Percentiles rank a stretch among this genome's conserved stretches.
These are phyloP conservation scores for Patella pellucida DNA, from an alignment of 2,888 invertebrate species.

Conservation along the genomic window DNA sequence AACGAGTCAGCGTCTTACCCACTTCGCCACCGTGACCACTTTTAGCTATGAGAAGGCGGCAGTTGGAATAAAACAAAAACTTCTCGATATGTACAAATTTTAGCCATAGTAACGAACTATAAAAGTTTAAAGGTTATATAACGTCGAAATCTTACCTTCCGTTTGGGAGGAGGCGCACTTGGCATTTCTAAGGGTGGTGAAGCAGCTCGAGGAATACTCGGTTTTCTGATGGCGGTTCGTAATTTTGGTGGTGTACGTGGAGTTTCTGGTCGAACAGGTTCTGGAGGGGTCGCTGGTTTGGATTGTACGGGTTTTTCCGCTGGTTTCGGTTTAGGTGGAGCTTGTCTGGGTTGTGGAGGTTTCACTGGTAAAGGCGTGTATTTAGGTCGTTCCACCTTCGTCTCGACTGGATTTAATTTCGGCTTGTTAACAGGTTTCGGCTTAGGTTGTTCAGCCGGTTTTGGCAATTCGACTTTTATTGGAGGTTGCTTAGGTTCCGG, in stretches of 20 bases:
- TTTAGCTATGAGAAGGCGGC: too few relatives aligned
- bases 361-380: background rate
- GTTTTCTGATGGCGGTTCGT: conserved; percentile 1
- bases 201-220: background rate
- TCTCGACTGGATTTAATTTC: background rate
- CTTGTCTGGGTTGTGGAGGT: background rate
- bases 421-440: background rate
- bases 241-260: background rate
- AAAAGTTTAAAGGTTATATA: too few relatives aligned
- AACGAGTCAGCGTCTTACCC: too few relatives aligned
- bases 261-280: background rate
- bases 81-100: too few relatives aligned
- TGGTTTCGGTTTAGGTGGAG: background rate
- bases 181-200: background rate
- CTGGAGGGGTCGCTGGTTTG: background rate
- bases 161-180: background rate
- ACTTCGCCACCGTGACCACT: too few relatives aligned
- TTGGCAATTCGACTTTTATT: too few relatives aligned
- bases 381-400: background rate
- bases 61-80: too few relatives aligned
- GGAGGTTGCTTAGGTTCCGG: too few relatives aligned
- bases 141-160: background rate
- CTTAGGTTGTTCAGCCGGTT: background rate
- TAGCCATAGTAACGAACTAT: too few relatives aligned
- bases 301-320: background rate